Percentiles rank a stretch among this genome's conserved stretches.
Conservation (phyloP, 2,797 vertebrate species). For the Apogon hyalosoma region DNA sequence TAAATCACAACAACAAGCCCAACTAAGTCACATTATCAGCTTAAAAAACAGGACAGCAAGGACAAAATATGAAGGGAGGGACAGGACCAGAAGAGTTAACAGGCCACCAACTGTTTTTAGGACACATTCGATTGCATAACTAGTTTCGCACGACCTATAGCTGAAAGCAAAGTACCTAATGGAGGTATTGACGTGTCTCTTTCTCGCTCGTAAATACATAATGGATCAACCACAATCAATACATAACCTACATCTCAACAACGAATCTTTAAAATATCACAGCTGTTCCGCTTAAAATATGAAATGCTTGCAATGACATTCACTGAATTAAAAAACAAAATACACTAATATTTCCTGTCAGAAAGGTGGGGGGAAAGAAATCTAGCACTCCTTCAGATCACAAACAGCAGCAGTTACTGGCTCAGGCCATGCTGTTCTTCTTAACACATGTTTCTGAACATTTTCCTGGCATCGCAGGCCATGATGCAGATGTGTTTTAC, state of each 20-base stretch:
- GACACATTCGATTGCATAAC: conserved; percentile 52
- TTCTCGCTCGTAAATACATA: neutral
- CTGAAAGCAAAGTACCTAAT: conserved; percentile 37
- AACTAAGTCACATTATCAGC: conserved; percentile 26
- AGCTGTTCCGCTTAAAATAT: conserved; percentile 22
- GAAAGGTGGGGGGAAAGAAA: neutral
- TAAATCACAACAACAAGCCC: conserved; percentile 3
- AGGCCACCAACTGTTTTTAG: conserved; percentile 38
- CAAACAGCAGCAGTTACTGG: conserved; percentile 5
- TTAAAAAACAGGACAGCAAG: conserved; percentile 14
- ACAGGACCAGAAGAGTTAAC: too few species aligned
- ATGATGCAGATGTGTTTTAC: conserved; percentile 48
- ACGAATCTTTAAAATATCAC: conserved; percentile 3
- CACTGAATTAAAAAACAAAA: neutral
- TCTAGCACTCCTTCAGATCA: conserved; percentile 1
- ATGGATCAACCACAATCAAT: conserved; percentile 4
- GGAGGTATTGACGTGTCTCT: conserved; percentile 15
- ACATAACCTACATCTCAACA: conserved; percentile 3
- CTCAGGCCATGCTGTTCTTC: conserved; percentile 28
- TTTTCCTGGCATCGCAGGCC: conserved; percentile 58
- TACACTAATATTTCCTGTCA: too few species aligned
- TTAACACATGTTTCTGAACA: conserved; percentile 37
- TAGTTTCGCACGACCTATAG: conserved; percentile 56
- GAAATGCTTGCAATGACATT: neutral
- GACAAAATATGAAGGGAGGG: conserved; percentile 21